Evolutionary conservation across 2,113 vertebrate genomes (phyloP).

Genomic region (Labeo catla): DNA sequence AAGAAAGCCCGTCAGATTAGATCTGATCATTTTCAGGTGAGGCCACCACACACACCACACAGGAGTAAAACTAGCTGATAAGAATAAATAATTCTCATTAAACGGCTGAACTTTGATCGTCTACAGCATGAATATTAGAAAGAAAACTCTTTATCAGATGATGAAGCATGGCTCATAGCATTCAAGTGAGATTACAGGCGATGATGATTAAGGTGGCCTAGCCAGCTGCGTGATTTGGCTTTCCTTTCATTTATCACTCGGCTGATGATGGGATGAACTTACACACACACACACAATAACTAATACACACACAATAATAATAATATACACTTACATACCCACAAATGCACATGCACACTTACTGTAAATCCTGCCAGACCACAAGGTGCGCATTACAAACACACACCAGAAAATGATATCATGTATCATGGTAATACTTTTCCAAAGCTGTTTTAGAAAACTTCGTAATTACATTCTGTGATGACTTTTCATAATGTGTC

Average conservation of each 20-base stretch:
- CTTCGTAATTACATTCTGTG: background rate
- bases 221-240: background rate
- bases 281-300: background rate
- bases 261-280: background rate
- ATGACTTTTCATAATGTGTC: background rate
- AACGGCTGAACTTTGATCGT: background rate
- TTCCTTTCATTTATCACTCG: background rate
- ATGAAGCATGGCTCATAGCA: background rate
- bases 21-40: background rate
- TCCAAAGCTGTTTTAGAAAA: background rate
- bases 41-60: background rate
- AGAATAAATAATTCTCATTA: background rate
- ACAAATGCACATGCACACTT: background rate
- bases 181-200: background rate
- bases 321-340: background rate
- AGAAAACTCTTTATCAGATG: background rate
- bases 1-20: background rate
- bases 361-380: background rate
- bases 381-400: constrained; percentile 20
- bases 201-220: background rate
- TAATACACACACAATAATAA: no score
- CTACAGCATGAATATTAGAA: background rate
- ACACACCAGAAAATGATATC: background rate
- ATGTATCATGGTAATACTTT: background rate
- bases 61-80: background rate